Conservation (phyloP, 2,888 invertebrate species). For the Geotrupes spiniger region DNA sequence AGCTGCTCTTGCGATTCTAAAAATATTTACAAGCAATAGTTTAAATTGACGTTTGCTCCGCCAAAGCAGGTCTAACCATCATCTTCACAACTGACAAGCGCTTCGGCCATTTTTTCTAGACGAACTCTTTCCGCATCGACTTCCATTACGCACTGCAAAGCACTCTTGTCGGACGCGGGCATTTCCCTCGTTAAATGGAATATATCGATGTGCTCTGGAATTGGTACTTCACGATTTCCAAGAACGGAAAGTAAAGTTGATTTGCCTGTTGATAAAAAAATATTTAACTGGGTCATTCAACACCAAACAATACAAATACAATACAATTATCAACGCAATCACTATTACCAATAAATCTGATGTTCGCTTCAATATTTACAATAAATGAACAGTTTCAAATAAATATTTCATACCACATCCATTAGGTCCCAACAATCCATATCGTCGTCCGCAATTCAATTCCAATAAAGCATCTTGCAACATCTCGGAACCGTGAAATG, state of each 20-base stretch:
- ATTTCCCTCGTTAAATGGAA: conserved; percentile 96
- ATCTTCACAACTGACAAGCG: conserved; percentile 79
- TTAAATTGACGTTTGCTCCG: neutral
- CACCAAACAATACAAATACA: conserved; percentile 4
- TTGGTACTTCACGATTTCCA: conserved; percentile 91
- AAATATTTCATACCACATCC: conserved; percentile 89
- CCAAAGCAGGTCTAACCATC: conserved; percentile 59
- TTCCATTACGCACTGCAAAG: conserved; percentile 95
- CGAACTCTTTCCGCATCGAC: conserved; percentile 92
- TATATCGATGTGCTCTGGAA: conserved; percentile 96
- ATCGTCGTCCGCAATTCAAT: conserved; percentile 91
- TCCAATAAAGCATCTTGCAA: conserved; percentile 94
- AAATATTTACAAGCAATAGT: conserved; percentile 25
- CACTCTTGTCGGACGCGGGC: conserved; percentile 96
- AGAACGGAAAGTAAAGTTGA: conserved; percentile 90
- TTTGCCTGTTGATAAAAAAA: conserved; percentile 62
- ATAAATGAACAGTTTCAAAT: too few species aligned
- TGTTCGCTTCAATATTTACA: too few species aligned
- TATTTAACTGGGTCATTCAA: conserved; percentile 4
- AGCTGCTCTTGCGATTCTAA: conserved; percentile 89
- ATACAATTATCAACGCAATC: neutral
- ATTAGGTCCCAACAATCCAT: conserved; percentile 96
- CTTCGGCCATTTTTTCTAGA: conserved; percentile 89
- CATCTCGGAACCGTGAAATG: conserved; percentile 96
- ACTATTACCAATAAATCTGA: too few species aligned